These are phyloP conservation scores for Percina caprodes DNA, from an alignment of 2,113 vertebrate species.

Conservation along the genomic window DNA sequence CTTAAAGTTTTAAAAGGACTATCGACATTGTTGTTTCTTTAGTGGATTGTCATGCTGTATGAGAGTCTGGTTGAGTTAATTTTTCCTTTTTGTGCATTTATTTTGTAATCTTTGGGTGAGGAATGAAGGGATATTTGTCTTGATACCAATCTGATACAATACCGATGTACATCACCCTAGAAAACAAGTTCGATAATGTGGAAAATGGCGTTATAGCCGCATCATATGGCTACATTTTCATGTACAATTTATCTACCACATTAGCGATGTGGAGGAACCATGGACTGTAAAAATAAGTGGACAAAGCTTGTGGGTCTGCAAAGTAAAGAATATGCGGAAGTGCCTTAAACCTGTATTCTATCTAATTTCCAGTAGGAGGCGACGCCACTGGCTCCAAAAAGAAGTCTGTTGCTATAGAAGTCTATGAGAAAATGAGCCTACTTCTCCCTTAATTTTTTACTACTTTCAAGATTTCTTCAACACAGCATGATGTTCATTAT, in stretches of 20 bases:
- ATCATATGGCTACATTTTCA: not conserved
- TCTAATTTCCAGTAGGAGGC: too few species aligned
- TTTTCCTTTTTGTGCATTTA: not conserved
- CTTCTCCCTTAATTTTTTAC: too few species aligned
- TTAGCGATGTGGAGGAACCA: not conserved
- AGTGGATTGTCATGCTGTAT: not conserved
- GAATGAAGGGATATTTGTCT: not conserved
- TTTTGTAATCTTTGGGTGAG: not conserved
- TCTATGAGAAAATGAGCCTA: too few species aligned
- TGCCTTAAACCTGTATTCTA: too few species aligned
- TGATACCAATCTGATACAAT: not conserved
- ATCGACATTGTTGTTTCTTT: not conserved
- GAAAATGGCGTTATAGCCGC: not conserved
- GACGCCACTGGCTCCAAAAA: too few species aligned
- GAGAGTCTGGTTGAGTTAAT: not conserved
- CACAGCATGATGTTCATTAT: too few species aligned
- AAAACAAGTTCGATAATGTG: not conserved
- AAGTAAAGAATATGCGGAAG: too few species aligned
- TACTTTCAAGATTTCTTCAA: too few species aligned
- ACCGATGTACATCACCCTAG: not conserved
- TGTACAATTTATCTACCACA: not conserved
- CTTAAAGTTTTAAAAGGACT: slow-evolving; percentile 5
- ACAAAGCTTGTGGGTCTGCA: too few species aligned
- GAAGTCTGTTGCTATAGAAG: too few species aligned
- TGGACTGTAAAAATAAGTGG: too few species aligned